Evolutionary conservation across 2,113 vertebrate species (phyloP).

Genomic region (Nannospalax galili): DNA sequence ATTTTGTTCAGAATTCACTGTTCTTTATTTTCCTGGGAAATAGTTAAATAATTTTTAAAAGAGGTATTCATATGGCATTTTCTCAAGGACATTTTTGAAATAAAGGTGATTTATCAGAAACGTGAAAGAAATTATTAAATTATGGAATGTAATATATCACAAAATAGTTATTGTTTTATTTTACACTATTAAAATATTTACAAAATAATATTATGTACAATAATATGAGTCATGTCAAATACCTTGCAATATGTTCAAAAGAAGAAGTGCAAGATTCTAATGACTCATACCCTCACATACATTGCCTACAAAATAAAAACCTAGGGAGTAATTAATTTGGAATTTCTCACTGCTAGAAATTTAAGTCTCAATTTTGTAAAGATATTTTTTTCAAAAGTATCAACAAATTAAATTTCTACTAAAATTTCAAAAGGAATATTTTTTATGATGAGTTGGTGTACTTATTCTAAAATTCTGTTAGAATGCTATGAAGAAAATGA

Average conservation of each 20-base stretch:
- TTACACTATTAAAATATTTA: neutral
- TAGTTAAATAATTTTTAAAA: neutral
- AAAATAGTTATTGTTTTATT: neutral
- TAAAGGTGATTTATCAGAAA: neutral
- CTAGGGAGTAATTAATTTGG: neutral
- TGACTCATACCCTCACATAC: neutral
- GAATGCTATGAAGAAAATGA: neutral
- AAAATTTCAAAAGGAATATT: neutral
- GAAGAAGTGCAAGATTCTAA: neutral
- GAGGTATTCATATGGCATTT: neutral
- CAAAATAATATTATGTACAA: neutral
- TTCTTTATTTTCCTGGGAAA: neutral
- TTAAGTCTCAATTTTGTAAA: neutral
- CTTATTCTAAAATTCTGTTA: neutral
- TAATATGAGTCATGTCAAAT: neutral
- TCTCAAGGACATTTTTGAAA: neutral
- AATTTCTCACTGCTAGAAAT: neutral
- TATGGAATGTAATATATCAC: neutral
- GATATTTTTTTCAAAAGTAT: neutral
- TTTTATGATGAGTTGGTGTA: neutral
- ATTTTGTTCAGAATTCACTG: neutral
- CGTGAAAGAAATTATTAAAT: neutral
- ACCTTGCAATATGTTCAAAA: neutral
- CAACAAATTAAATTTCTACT: neutral
- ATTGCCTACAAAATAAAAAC: neutral